These are phyloP conservation scores for Xestia sexstrigata DNA, from an alignment of 2,888 invertebrate species.

Conservation along the genomic window DNA sequence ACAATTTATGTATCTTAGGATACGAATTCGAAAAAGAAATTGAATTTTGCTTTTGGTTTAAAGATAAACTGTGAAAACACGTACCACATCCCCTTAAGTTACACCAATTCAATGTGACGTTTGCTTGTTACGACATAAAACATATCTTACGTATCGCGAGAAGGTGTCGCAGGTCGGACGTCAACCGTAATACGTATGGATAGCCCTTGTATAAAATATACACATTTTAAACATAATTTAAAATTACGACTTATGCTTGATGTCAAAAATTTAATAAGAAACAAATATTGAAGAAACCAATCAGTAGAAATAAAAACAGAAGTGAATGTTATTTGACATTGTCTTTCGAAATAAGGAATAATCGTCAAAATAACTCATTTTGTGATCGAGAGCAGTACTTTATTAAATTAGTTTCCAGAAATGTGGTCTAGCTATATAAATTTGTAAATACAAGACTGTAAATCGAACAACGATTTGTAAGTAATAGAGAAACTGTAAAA, in stretches of 20 bases:
- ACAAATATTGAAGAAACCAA: neutral
- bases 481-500: neutral
- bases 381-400: neutral
- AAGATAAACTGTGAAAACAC: neutral
- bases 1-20: neutral
- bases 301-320: no score
- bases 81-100: neutral
- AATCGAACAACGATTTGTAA: neutral
- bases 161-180: neutral
- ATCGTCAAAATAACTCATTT: slow-evolving; percentile 28
- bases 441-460: neutral
- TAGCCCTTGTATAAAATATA: no score
- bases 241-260: neutral
- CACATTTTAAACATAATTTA: neutral
- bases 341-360: slow-evolving; percentile 10
- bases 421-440: neutral
- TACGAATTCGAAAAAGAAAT: neutral
- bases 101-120: slow-evolving; percentile 16
- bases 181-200: neutral
- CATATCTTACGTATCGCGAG: neutral
- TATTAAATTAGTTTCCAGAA: neutral
- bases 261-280: neutral
- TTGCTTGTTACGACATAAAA: slow-evolving; percentile 17
- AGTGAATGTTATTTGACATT: slow-evolving; percentile 1
- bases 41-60: neutral